Percentiles rank a stretch among this genome's conserved stretches.
Conservation (phyloP, 2,888 invertebrate genomes). For the Pharmacophagus antenor region DNA sequence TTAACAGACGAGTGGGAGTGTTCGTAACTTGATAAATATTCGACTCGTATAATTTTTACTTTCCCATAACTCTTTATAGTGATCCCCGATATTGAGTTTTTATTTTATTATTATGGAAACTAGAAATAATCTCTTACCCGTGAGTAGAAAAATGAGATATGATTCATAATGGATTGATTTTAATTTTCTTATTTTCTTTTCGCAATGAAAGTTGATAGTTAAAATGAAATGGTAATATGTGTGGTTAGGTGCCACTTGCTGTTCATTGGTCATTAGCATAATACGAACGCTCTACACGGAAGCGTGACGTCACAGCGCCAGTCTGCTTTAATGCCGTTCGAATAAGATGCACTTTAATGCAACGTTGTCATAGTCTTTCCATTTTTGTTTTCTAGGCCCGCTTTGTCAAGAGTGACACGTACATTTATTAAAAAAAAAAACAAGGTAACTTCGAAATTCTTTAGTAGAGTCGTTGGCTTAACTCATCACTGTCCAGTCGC, state of each 20-base stretch:
- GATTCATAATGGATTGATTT: too few species aligned
- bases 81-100: too few species aligned
- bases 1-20: too few species aligned
- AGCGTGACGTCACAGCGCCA: slow-evolving; percentile 1
- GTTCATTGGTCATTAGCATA: slow-evolving; percentile 10
- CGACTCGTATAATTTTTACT: too few species aligned
- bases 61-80: too few species aligned
- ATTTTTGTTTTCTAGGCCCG: slow-evolving; percentile 86
- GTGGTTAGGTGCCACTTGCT: slow-evolving; percentile 8
- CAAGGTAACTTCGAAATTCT: slow-evolving; percentile 68
- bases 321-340: neutral
- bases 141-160: too few species aligned
- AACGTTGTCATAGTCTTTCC: slow-evolving; percentile 68
- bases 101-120: too few species aligned
- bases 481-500: neutral
- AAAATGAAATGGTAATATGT: slow-evolving; percentile 14
- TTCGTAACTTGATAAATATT: too few species aligned
- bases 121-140: too few species aligned
- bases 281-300: neutral
- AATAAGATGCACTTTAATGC: slow-evolving; percentile 51
- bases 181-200: too few species aligned
- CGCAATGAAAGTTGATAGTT: too few species aligned
- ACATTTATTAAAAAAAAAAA: slow-evolving; percentile 89
- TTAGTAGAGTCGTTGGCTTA: slow-evolving; percentile 33
- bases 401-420: slow-evolving; percentile 91